Base-by-base conservation (phyloP, 2,797 vertebrate genomes). In the Heliangelus exortis region DNA sequence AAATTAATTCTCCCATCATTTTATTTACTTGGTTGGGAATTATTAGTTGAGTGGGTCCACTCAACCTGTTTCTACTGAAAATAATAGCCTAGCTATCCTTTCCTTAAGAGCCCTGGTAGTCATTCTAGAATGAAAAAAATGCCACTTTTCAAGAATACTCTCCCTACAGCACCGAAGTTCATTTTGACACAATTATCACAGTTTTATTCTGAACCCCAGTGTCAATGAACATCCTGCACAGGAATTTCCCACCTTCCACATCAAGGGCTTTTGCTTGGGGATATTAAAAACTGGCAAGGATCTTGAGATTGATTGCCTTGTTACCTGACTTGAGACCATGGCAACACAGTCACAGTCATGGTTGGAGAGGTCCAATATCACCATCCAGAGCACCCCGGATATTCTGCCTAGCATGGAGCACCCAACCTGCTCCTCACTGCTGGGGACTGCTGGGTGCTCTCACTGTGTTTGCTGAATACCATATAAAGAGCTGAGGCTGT, bases 401-500 rank as follows among this genome's bases (percentile, higher is more conserved):
- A 5, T 36, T 28, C 23, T 11, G 84, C 86, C 5, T 48, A 7
- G 53, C 2, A 1, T 21, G 53, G 62, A 65, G 53, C 77, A 21
- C 72, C 83, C 82, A 53, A 11, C n/a, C 22, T 41, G 85, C 53
- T 25, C 69, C 68, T 11, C 12, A 0, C 22, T 13, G 45, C 66
- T 20, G 39, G 25, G 26, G 31, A 26, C 62, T 39, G 41, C 11
- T 14, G 57, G 53, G 33, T 43, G 54, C 59, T 25, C n/a, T 73
- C 12, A 1, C 66, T n/a, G 23, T 15, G 51, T 18, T 66, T 81
- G 95, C 88, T 6, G 7, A 67, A 93, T 92, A 71, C 98, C 97
- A 96, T 96, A 96, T 97, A 97, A 97, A 97, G 97, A 0, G 2
- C 89, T 90, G 16, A 6, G 84, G 69, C 93, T 34, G 83, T 43